Conservation (phyloP, 2,888 invertebrate species). For the Iphiclides podalirius region DNA sequence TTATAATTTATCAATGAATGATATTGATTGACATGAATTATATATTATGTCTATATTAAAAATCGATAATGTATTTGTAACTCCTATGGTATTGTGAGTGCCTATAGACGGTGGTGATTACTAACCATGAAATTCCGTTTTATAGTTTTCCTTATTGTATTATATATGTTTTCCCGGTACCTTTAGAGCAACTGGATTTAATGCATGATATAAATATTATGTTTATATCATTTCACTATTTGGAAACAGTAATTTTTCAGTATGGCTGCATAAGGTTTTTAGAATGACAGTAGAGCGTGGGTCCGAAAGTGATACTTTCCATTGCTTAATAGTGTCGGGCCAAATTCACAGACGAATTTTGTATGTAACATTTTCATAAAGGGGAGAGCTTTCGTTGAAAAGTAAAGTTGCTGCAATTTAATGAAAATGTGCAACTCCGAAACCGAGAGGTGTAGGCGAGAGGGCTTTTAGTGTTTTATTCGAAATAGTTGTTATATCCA, state of each 20-base stretch:
- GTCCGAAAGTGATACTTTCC: conserved; percentile 23
- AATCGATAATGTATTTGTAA: too few species aligned
- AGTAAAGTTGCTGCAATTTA: conserved; percentile 52
- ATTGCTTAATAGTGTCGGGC: conserved; percentile 35
- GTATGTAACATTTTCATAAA: conserved; percentile 60
- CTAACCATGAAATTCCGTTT: too few species aligned
- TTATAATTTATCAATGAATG: too few species aligned
- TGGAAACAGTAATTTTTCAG: not conserved
- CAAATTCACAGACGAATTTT: conserved; percentile 56
- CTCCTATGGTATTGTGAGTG: too few species aligned
- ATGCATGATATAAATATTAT: too few species aligned
- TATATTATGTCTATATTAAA: too few species aligned
- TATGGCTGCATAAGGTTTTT: not conserved
- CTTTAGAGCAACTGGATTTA: too few species aligned
- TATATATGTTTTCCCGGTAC: too few species aligned
- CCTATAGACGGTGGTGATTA: too few species aligned
- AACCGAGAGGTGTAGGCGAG: conserved; percentile 54
- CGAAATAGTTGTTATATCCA: conserved; percentile 36
- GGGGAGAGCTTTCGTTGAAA: conserved; percentile 74
- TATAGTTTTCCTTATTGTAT: too few species aligned
- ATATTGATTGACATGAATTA: too few species aligned
- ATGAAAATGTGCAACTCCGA: conserved; percentile 60
- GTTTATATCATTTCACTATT: too few species aligned
- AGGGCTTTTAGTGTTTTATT: conserved; percentile 32
- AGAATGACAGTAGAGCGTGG: not conserved